Conservation (phyloP, 2,113 vertebrate genomes). For the Ascaphus truei region DNA sequence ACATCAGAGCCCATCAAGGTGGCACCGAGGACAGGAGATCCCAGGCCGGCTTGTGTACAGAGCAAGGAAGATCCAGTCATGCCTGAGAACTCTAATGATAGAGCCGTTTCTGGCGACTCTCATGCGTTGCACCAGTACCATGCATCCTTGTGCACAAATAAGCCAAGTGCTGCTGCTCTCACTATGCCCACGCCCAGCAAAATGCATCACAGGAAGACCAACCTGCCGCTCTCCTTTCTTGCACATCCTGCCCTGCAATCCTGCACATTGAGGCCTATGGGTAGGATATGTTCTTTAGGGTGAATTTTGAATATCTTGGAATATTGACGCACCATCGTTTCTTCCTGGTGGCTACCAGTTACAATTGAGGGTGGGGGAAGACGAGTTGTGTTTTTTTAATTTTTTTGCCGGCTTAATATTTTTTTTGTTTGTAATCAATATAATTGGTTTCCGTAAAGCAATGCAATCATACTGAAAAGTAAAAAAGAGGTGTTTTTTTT, state of each 20-base stretch:
- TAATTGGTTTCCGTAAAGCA: too few species aligned
- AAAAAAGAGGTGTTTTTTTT: too few species aligned
- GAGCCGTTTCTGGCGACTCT: conserved; percentile 37
- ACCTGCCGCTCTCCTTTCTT: conserved; percentile 21
- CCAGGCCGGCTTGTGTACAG: not conserved
- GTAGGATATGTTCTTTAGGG: not conserved
- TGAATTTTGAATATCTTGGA: too few species aligned
- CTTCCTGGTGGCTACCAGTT: too few species aligned
- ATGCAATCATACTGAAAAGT: too few species aligned
- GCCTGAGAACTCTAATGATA: not conserved
- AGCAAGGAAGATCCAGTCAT: not conserved
- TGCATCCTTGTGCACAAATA: not conserved
- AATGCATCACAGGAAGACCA: not conserved
- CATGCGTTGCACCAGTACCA: not conserved
- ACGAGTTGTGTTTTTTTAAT: too few species aligned
- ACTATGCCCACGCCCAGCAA: not conserved
- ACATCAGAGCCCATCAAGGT: not conserved
- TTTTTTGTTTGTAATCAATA: too few species aligned
- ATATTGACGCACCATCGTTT: too few species aligned
- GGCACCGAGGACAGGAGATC: too few species aligned
- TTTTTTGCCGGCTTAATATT: too few species aligned
- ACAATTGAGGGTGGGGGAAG: too few species aligned
- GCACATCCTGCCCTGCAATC: conserved; percentile 17
- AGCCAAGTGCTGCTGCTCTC: not conserved
- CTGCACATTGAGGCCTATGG: not conserved